A percentile compares a stretch with the other conserved stretches of the same genome.
Conservation (phyloP, 2,113 vertebrate species). For the Clarias macrocephalus region DNA sequence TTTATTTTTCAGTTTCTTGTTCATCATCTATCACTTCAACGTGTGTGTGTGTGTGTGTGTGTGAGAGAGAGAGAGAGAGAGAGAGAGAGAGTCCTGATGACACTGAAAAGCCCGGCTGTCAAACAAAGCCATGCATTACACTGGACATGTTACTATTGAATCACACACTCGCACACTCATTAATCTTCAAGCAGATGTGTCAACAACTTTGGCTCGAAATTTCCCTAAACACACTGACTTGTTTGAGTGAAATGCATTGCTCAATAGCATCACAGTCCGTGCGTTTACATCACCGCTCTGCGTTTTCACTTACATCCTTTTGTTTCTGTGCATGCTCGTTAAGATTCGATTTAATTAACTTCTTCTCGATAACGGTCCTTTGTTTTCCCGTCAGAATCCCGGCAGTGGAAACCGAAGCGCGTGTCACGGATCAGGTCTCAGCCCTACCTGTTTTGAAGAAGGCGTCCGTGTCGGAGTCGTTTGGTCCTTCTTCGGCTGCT, state of each 20-base stretch:
- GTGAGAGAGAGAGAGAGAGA: background rate
- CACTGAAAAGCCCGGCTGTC: slow-evolving; percentile 32
- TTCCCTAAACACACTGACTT: background rate
- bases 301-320: background rate
- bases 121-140: slow-evolving; percentile 19
- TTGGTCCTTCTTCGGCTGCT: slow-evolving; percentile 82
- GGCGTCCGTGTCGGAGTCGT: slow-evolving; percentile 83
- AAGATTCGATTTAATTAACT: background rate
- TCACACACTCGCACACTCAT: background rate
- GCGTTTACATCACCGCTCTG: background rate
- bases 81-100: background rate
- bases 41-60: background rate
- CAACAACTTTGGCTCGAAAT: background rate
- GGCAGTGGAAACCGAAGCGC: background rate
- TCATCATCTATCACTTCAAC: background rate
- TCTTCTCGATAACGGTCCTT: background rate
- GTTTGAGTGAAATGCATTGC: background rate
- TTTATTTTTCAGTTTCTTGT: background rate
- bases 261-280: background rate
- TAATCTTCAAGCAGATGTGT: background rate
- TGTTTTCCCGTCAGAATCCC: background rate
- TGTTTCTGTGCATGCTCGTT: no score
- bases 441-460: slow-evolving; percentile 86
- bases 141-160: background rate
- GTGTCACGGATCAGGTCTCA: background rate